Conservation (phyloP, 2,888 invertebrate genomes). For the Cecidostiba fungosa region DNA sequence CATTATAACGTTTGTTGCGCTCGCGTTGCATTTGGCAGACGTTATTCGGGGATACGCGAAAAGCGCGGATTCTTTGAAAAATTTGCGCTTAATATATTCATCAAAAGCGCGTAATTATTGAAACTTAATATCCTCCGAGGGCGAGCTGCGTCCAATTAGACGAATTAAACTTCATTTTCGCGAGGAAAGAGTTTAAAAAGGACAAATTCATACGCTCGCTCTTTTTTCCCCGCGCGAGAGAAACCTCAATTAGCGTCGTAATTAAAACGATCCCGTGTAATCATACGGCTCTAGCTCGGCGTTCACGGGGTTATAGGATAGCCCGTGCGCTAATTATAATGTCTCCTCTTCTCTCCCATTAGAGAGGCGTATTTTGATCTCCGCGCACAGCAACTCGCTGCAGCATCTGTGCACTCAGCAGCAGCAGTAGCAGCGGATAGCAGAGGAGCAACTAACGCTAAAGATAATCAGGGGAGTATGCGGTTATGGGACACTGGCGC, state of each 20-base stretch:
- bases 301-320: constrained; percentile 29
- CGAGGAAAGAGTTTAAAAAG: neutral
- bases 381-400: neutral
- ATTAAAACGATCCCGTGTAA: constrained; percentile 60
- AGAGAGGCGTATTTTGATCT: constrained; percentile 58
- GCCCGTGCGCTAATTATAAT: constrained; percentile 58
- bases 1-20: constrained; percentile 10
- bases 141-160: constrained; percentile 45
- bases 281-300: constrained; percentile 18
- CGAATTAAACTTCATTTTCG: constrained; percentile 31
- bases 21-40: neutral
- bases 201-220: neutral
- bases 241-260: constrained; percentile 59
- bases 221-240: constrained; percentile 46
- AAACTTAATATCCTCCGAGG: constrained; percentile 30
- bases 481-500: constrained; percentile 44
- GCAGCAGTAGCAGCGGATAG: neutral
- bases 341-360: constrained; percentile 57
- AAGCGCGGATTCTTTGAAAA: neutral
- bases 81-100: neutral
- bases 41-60: no score
- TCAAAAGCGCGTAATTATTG: constrained; percentile 39
- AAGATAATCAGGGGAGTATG: constrained; percentile 30
- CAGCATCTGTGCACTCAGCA: constrained; percentile 34
- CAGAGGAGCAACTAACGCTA: neutral